Base-by-base conservation (phyloP, 2,797 vertebrate genomes). In the Prunella strophiata region DNA sequence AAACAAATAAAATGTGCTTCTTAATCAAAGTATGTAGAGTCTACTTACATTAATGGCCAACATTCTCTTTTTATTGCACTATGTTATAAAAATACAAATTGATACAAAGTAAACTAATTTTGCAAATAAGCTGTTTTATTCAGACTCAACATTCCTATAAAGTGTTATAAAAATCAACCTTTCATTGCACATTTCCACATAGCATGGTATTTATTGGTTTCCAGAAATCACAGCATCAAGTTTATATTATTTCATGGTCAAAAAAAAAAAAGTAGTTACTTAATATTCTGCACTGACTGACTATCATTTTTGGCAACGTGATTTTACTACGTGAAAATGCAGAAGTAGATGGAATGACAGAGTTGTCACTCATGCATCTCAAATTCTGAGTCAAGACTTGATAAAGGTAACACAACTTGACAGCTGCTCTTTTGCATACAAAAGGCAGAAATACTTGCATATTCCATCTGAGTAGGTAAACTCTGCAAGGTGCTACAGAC, bases 171-270 rank as follows among this genome's bases (percentile, higher is more conserved):
- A 97, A 96, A 95, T 96, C 87, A 94, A 77, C 83, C 78, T 97
- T 96, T 96, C 84, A 97, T 85, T 96, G 92, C 91, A 97, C 93
- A 93, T 88, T 95, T 94, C 92, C 96, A 94, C 73, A 70, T n/a
- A 87, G 91, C 63, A 47, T 36, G 74, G 13, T 89, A 94, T 93
- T 92, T 96, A 96, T 71, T 88, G 58, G 63, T 71, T 96, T 89
- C 68, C 71, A 91, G 85, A 73, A 93, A 90, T 79, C 85, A 65
- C 70, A 89, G 73, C 83, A 85, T 77, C 81, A 77, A 59, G n/a
- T 89, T 88, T 80, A 26, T 84, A 77, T 38, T 79, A 66, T 83
- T 82, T 36, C n/a, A 34, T 42, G 68, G 55, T 61, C 21, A 62
- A 86, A 94, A 93, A 94, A 45, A 45, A 89, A 43, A 5, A 5